Conservation (phyloP, 2,113 vertebrate genomes). For the Tachysurus vachellii region DNA sequence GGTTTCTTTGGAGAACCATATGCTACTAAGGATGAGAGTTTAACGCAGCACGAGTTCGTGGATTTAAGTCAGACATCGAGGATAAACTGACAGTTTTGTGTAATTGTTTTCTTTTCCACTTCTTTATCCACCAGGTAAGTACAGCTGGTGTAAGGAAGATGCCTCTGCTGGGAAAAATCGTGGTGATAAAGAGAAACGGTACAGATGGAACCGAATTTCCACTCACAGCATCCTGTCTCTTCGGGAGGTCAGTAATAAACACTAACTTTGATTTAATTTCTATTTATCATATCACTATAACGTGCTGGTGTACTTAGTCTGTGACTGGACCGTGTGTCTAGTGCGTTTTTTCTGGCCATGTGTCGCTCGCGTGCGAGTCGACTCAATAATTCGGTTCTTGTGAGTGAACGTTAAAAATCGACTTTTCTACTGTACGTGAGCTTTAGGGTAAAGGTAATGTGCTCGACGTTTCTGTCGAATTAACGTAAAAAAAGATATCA, state of each 20-base stretch:
- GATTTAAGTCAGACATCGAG: neutral
- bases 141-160: constrained; percentile 66
- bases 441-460: neutral
- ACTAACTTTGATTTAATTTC: neutral
- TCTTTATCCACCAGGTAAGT: constrained; percentile 53
- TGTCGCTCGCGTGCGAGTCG: neutral
- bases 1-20: neutral
- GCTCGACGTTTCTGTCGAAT: neutral
- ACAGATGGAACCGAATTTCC: constrained; percentile 83
- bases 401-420: neutral
- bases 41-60: neutral
- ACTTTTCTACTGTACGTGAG: neutral
- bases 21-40: neutral
- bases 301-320: neutral
- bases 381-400: neutral
- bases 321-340: too few species aligned
- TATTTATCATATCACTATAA: neutral
- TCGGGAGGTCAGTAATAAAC: constrained; percentile 81
- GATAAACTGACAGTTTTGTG: neutral
- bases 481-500: neutral
- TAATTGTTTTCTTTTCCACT: neutral
- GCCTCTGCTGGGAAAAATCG: constrained; percentile 80
- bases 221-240: constrained; percentile 81
- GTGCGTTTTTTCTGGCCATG: neutral
- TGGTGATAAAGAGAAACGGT: constrained; percentile 84